Evolutionary conservation across 2,797 vertebrate species (phyloP), one percentile per base, ranked within the genome.

Genomic region (Erpetoichthys calabaricus): DNA sequence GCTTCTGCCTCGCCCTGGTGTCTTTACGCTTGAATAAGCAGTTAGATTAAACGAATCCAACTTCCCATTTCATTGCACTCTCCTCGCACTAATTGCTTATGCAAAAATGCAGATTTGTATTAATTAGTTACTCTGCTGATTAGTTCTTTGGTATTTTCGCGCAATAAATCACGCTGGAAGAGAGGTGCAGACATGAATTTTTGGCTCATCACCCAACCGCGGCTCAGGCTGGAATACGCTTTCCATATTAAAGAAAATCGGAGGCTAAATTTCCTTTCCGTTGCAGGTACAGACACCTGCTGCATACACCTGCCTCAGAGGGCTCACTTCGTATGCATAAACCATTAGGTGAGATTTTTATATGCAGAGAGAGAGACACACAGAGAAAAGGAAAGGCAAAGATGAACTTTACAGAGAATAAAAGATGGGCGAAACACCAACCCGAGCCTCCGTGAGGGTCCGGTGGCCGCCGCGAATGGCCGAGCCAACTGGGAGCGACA

Each of bases 51-150:
- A 88, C 75, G 79, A 84, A 75, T 80, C 71, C 71, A 85, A 81
- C 82, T 86, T 83, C 81, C 79, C 81, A 72, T 83, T 83, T 85
- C 81, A 76, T 70, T 76, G 80, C 77, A 73, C 71, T 73, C 78
- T 82, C 80, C 72, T 82, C 76, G 75, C 74, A 75, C 78, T 89
- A 87, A 90, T 90, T 90, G 84, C 85, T 87, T 89, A 88, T 89
- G 86, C 86, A 90, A 85, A 89, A 88, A 90, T 90, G 86, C 86
- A 89, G 82, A 90, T 90, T 86, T 81, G 77, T 88, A 89, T 89
- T 88, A 90, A 90, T 90, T 89, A 89, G 85, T 89, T 86, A 86
- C 80, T 83, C 80, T 73, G 67, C 83, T 90, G 85, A 89, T 90
- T 87, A 87, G 82, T 86, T 88, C 63, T 63, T 80, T 86, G 82